Conservation (phyloP, 2,113 vertebrate species). For the Paedocypris sp. region DNA sequence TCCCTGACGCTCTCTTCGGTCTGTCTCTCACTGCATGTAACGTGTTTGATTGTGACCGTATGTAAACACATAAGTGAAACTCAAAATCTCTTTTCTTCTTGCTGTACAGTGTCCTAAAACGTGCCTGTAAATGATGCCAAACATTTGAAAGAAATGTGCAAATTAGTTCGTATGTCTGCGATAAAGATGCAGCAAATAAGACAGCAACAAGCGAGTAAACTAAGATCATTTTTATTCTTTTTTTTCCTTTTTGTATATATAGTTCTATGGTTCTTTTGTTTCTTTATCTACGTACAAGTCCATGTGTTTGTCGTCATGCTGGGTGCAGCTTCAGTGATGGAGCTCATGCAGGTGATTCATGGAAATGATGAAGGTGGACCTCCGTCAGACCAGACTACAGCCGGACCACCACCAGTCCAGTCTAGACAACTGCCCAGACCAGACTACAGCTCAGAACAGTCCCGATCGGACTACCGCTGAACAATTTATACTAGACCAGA, state of each 20-base stretch:
- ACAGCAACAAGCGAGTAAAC: constrained; percentile 57
- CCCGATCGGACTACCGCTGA: too few species aligned
- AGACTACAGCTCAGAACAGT: too few species aligned
- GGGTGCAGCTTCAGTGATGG: constrained; percentile 65
- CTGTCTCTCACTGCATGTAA: too few species aligned
- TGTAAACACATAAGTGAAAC: too few species aligned
- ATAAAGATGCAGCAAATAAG: constrained; percentile 11
- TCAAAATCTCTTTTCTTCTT: too few species aligned
- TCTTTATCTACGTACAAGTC: constrained; percentile 56
- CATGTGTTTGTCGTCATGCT: constrained; percentile 65
- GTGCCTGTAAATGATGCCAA: too few species aligned
- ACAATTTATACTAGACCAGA: too few species aligned
- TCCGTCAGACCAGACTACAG: constrained; percentile 27
- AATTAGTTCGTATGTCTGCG: too few species aligned
- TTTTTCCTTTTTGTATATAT: constrained; percentile 53
- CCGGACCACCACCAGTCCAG: constrained; percentile 17
- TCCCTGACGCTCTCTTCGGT: too few species aligned
- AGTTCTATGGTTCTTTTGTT: constrained; percentile 36
- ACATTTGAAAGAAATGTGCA: neutral
- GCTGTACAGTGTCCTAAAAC: neutral
- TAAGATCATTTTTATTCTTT: constrained; percentile 67
- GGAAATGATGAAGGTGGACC: constrained; percentile 48
- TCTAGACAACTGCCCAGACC: too few species aligned
- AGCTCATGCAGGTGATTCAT: constrained; percentile 61
- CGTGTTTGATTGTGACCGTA: too few species aligned